Conservation (phyloP, 2,797 vertebrate genomes). For the Phrynocephalus forsythii region DNA sequence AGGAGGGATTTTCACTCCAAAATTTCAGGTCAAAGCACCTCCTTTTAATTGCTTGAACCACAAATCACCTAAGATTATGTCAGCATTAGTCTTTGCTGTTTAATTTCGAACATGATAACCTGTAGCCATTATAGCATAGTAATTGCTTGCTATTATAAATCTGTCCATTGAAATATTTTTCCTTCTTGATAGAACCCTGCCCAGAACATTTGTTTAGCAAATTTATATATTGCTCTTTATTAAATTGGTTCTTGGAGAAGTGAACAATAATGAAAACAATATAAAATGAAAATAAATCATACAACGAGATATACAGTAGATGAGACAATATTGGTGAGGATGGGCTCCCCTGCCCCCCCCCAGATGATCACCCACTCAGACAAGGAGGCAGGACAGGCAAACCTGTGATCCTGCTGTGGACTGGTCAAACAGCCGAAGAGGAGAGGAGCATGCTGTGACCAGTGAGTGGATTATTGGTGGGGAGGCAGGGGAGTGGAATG, state of each 20-base stretch:
- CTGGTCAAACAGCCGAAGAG: too few species aligned
- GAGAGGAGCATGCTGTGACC: too few species aligned
- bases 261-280: neutral
- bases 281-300: neutral
- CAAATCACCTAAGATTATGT: neutral
- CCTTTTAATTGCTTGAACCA: too few species aligned
- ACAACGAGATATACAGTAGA: neutral
- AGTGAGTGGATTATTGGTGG: too few species aligned
- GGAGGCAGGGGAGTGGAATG: too few species aligned
- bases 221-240: neutral
- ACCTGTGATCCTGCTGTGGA: too few species aligned
- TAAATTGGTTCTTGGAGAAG: neutral
- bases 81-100: neutral
- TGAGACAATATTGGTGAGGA: neutral
- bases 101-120: neutral
- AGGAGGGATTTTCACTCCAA: too few species aligned
- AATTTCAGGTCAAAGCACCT: too few species aligned
- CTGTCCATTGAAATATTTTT: neutral
- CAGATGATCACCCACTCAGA: too few species aligned
- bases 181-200: slow-evolving; percentile 5
- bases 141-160: neutral
- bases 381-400: too few species aligned
- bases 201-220: neutral
- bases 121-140: neutral
- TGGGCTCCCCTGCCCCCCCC: too few species aligned